Base-by-base conservation (phyloP, 2,797 vertebrate genomes). In the Benthosema pterotum region DNA sequence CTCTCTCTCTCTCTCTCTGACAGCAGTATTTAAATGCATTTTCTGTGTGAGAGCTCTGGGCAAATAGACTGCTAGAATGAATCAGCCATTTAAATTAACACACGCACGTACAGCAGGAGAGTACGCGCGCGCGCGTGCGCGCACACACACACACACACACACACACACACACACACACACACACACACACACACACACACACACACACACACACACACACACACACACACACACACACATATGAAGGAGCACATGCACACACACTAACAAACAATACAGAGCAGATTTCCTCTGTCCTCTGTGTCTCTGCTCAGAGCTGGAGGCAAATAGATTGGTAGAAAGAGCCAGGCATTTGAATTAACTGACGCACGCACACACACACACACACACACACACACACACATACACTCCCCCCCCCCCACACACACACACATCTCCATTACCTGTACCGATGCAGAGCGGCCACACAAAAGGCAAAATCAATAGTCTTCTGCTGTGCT, bases 371-470 rank as follows among this genome's bases (percentile, higher is more conserved):
- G 15, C 25, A 49, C 19, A 16, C 57, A 28, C 13, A 28, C 57
- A 32, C n/a, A 11, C 19, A 32, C 22, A 14, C 12, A 55, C 9
- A 16, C 52, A 54, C 52, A 54, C 52, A 38, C 14, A 53, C 22
- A 32, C 1, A 46, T 46, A 59, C 65, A 65, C 57, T 58, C 65
- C 65, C n/a, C n/a, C n/a, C n/a, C n/a, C n/a, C n/a, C n/a, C n/a
- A 18, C 18, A 22, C 18, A 22, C 17, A 51, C 17, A 60, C 51
- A 1, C 15, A 38, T 81, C 83, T 85, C 86, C 82, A 89, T 91
- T 89, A 90, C 72, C 67, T 80, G 65, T 72, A 78, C 78, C 54
- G 53, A 85, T 83, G 85, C 82, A 80, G 75, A 79, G 80, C 79
- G 80, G 83, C 80, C 69, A 80, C 80, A 82, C 73, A 61, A 25